Evolutionary conservation across 2,113 vertebrate genomes (phyloP).

Genomic region (Cephalopholis sonnerati): DNA sequence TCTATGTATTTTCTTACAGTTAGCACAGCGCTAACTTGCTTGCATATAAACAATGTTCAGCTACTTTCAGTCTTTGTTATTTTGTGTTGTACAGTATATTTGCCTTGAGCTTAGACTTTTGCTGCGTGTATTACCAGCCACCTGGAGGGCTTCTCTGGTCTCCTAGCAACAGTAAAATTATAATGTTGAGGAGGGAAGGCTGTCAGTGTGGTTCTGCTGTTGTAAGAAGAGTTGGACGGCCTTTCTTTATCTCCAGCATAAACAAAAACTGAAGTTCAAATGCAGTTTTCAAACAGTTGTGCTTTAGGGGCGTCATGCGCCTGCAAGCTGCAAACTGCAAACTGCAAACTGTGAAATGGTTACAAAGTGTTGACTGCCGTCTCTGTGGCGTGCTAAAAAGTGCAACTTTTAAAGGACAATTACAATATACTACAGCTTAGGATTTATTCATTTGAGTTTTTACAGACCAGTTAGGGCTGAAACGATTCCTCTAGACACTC

Average conservation of each 20-base stretch:
- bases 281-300: neutral
- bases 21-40: neutral
- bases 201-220: neutral
- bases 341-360: neutral
- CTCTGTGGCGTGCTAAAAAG: neutral
- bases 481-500: too few species aligned
- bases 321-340: neutral
- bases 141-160: constrained; percentile 40
- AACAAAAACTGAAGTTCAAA: constrained; percentile 30
- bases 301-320: neutral
- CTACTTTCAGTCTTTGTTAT: neutral
- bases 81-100: neutral
- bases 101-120: constrained; percentile 23
- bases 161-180: constrained; percentile 63
- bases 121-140: constrained; percentile 32
- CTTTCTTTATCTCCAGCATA: neutral
- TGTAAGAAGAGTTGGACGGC: neutral
- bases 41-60: neutral
- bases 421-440: neutral
- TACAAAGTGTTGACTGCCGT: neutral
- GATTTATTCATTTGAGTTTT: neutral
- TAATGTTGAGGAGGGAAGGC: neutral
- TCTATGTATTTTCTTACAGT: too few species aligned
- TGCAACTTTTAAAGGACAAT: neutral
- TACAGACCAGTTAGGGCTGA: neutral